Evolutionary conservation across 1,140 invertebrate species (phyloP), one percentile per base, ranked within the genome.

Genomic region (Anastrepha ludens): DNA sequence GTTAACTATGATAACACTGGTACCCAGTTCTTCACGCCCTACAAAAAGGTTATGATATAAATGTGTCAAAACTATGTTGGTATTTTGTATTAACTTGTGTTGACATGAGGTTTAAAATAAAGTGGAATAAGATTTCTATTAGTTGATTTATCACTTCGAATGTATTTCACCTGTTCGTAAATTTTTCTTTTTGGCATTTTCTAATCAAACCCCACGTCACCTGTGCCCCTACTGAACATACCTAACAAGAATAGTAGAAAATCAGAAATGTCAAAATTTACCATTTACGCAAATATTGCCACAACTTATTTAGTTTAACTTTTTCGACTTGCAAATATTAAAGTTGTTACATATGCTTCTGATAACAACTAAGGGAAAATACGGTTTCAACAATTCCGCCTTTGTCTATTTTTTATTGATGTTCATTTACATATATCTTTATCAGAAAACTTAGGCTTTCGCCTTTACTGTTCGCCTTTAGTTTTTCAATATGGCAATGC

Each of bases 171-270:
- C 47, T 55, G 74, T 55, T 55, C n/a, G 74, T 50, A 81, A 55
- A 13, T 81, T 81, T 81, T 47, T 81, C 74, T 20, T 81, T 81
- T 81, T n/a, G 13, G 47, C 74, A 47, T 81, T 13, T 58, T 81
- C 74, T 55, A 81, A 55, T 81, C n/a, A 81, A 9, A 55, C 17
- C 74, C 44, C 74, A 81, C 74, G 74, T 81, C 74, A 81, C 74
- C 74, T 55, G 44, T 50, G 47, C 11, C 17, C 4, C 67, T 4
- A 74, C 41, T 74, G 67, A 74, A 74, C 41, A 41, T 74, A 74
- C 67, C 67, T n/a, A 29, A 29, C 29, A 29, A 29, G 29, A 29
- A 29, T 29, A 29, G 29, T 29, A 29, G 29, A 29, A 29, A 29
- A 29, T 29, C 29, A 29, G 29, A 29, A 29, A 29, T 29, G 29